Evolutionary conservation across 1,140 invertebrate species (phyloP).

Genomic region (Hylyphantes graminicola): DNA sequence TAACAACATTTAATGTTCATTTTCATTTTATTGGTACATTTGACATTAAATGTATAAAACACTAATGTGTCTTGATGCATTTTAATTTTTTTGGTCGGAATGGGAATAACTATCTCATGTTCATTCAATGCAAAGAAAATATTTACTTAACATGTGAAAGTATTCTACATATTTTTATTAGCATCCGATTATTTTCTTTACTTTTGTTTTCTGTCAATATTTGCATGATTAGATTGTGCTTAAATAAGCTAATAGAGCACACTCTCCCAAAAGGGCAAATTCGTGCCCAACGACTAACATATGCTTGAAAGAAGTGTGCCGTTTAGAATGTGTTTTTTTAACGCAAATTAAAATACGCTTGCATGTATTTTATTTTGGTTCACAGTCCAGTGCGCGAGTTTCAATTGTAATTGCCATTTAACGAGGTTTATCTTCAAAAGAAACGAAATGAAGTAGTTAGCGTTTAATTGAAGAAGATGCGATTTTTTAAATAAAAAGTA

Average conservation of each 20-base stretch:
- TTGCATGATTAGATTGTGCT: constrained; percentile 42
- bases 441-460: no score
- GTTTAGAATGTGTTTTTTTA: no score
- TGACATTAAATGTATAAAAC: no score
- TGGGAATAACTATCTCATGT: not conserved
- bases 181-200: constrained; percentile 13
- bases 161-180: constrained; percentile 30
- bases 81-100: not conserved
- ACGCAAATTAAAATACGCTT: no score
- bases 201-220: constrained; percentile 41
- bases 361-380: no score
- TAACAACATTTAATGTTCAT: not conserved
- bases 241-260: constrained; percentile 34
- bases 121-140: not conserved
- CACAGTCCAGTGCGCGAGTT: no score
- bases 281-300: not conserved
- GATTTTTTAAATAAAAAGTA: no score
- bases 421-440: no score
- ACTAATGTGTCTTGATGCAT: no score
- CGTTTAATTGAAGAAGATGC: no score
- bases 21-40: not conserved
- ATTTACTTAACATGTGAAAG: not conserved
- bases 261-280: constrained; percentile 37
- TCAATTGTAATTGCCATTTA: no score
- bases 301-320: no score